Conservation (phyloP, 2,888 invertebrate species). For the Cantharis flavilabris region DNA sequence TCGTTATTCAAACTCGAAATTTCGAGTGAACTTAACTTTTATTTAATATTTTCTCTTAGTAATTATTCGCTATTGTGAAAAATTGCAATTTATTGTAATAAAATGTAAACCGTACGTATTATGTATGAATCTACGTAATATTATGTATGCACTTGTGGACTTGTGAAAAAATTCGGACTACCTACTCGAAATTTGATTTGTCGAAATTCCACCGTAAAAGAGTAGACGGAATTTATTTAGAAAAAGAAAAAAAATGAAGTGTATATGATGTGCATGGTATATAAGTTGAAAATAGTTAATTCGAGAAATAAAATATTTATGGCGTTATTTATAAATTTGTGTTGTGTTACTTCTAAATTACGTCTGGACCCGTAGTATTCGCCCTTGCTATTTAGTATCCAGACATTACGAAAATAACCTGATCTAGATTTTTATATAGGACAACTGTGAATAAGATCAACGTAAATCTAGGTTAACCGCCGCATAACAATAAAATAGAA, state of each 20-base stretch:
- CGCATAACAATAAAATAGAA: not conserved
- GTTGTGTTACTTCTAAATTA: not conserved
- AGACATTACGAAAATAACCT: conserved; percentile 1
- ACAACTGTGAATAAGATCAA: not conserved
- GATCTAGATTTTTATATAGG: not conserved
- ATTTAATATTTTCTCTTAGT: too few relatives aligned
- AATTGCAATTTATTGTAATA: too few relatives aligned
- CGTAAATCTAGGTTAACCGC: not conserved
- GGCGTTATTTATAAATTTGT: not conserved
- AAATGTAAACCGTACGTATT: too few relatives aligned
- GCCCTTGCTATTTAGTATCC: not conserved
- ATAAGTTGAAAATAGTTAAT: not conserved
- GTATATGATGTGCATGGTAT: not conserved
- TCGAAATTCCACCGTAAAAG: not conserved
- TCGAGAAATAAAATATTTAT: not conserved
- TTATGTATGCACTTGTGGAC: too few relatives aligned
- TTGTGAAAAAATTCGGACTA: not conserved
- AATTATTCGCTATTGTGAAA: too few relatives aligned
- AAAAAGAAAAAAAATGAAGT: not conserved
- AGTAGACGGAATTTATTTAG: not conserved
- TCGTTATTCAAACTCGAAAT: too few relatives aligned
- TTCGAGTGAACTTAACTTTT: too few relatives aligned
- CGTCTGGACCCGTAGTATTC: not conserved
- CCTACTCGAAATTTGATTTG: not conserved
- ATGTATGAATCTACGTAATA: too few relatives aligned